These are phyloP conservation scores for Drosophila rhopaloa DNA, from an alignment of 1,140 invertebrate genomes.

Conservation along the genomic window DNA sequence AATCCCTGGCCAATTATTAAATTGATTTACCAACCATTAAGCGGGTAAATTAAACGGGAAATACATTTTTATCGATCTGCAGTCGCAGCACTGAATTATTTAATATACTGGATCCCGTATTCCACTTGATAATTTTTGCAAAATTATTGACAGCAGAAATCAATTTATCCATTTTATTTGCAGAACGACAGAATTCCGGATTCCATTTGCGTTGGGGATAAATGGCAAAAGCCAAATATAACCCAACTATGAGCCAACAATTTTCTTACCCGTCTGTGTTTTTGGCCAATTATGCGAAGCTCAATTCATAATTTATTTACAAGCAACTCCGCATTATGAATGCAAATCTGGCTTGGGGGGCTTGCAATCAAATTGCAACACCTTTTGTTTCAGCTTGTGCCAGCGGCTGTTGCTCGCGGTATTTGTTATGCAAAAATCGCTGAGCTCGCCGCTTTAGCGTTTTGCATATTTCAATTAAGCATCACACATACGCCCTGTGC, in stretches of 20 bases:
- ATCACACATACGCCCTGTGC: conserved; percentile 66
- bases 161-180: conserved; percentile 32
- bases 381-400: conserved; percentile 40
- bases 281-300: conserved; percentile 33
- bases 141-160: conserved; percentile 41
- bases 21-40: conserved; percentile 41
- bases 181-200: conserved; percentile 12
- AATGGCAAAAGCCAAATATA: neutral
- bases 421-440: conserved; percentile 77
- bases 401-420: conserved; percentile 6
- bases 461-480: conserved; percentile 74
- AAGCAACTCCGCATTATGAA: conserved; percentile 57
- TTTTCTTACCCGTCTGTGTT: neutral
- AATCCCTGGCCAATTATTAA: conserved; percentile 37
- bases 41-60: conserved; percentile 45
- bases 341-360: conserved; percentile 64
- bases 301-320: conserved; percentile 64
- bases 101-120: conserved; percentile 14
- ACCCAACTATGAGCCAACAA: conserved; percentile 4
- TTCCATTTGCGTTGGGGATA: neutral
- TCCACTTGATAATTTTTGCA: conserved; percentile 30
- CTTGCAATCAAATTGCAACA: conserved; percentile 73
- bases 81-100: conserved; percentile 35
- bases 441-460: conserved; percentile 47
- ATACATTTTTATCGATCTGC: conserved; percentile 34